Percentiles rank a stretch among this genome's conserved stretches.
Evolutionary conservation across 2,888 invertebrate species (phyloP).

Genomic region (Eucera pruinosa): DNA sequence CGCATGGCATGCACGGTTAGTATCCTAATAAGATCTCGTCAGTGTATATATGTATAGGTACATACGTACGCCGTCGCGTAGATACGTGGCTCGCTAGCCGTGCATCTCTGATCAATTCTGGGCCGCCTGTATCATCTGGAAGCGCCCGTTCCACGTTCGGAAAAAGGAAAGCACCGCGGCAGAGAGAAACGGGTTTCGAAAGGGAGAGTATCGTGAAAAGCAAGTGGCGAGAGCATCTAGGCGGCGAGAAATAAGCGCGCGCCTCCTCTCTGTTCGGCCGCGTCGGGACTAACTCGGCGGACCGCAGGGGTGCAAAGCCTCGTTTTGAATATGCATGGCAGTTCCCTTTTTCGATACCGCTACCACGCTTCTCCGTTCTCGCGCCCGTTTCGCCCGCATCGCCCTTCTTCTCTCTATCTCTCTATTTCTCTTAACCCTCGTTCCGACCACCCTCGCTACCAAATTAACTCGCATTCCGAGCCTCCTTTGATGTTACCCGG

Average conservation of each 20-base stretch:
- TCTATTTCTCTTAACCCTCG: background rate
- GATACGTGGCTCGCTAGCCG: too few relatives aligned
- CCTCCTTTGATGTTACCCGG: conserved; percentile 62
- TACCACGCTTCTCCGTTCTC: conserved; percentile 14
- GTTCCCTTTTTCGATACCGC: conserved; percentile 36
- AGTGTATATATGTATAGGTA: too few relatives aligned
- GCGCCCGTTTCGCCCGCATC: background rate
- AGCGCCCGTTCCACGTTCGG: too few relatives aligned
- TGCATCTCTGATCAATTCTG: background rate
- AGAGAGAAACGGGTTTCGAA: background rate
- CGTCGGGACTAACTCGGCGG: conserved; percentile 32
- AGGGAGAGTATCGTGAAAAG: background rate
- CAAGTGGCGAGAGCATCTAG: too few relatives aligned
- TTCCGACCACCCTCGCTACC: conserved; percentile 40
- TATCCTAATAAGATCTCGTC: conserved; percentile 34
- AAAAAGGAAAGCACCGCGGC: too few relatives aligned
- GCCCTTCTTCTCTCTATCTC: background rate
- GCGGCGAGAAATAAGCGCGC: conserved; percentile 9
- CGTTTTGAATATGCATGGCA: conserved; percentile 64
- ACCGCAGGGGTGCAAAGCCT: conserved; percentile 42
- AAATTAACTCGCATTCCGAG: conserved; percentile 61
- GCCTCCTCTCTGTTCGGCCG: too few relatives aligned
- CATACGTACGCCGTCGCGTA: too few relatives aligned
- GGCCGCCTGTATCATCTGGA: too few relatives aligned
- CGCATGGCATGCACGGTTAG: conserved; percentile 8